A percentile compares a stretch with the other conserved stretches of the same genome.
phyloP scores from a whole-genome alignment of 2,888 invertebrate genomes.

The Trissolcus japonicus region DNA sequence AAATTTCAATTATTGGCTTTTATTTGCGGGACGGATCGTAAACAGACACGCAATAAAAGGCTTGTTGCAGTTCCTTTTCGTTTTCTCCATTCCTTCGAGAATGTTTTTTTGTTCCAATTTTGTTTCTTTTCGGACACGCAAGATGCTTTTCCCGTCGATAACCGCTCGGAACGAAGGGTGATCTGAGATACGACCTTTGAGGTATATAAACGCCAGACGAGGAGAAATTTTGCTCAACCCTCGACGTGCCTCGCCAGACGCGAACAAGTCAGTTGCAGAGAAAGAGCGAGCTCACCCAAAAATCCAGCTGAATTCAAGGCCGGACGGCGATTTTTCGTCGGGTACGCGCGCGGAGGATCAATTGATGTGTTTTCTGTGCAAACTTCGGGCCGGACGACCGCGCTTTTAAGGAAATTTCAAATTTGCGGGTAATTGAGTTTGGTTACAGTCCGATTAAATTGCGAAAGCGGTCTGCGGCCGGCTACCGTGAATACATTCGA shows the following conservation, averaged over 20 bases:
- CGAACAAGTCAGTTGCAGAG: slow-evolving; percentile 12
- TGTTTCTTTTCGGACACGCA: slow-evolving; percentile 37
- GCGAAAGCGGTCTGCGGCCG: slow-evolving; percentile 11
- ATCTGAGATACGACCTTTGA: slow-evolving; percentile 45
- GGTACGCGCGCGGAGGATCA: slow-evolving; percentile 6
- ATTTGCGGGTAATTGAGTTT: slow-evolving; percentile 34
- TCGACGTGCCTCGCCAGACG: slow-evolving; percentile 21
- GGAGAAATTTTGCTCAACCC: slow-evolving; percentile 35
- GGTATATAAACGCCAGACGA: slow-evolving; percentile 28
- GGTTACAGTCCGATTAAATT: slow-evolving; percentile 23
- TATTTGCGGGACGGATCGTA: slow-evolving; percentile 49
- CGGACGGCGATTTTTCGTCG: slow-evolving; percentile 22
- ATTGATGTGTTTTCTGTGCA: slow-evolving; percentile 33
- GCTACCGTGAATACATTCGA: too few species aligned
- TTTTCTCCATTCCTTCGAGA: slow-evolving; percentile 1
- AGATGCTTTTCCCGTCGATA: slow-evolving; percentile 51
- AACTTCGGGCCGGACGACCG: slow-evolving; percentile 17
- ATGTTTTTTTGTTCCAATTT: slow-evolving; percentile 21
- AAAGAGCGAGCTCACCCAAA: slow-evolving; percentile 8
- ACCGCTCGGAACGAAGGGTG: slow-evolving; percentile 40
- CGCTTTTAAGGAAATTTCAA: slow-evolving; percentile 26
- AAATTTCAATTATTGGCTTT: slow-evolving; percentile 55
- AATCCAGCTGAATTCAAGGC: slow-evolving; percentile 16
- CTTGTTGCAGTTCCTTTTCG: slow-evolving; percentile 35
- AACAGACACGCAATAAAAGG: slow-evolving; percentile 53